phyloP scores from a whole-genome alignment of 2,888 invertebrate genomes.

The Caenorhabditis becei region DNA sequence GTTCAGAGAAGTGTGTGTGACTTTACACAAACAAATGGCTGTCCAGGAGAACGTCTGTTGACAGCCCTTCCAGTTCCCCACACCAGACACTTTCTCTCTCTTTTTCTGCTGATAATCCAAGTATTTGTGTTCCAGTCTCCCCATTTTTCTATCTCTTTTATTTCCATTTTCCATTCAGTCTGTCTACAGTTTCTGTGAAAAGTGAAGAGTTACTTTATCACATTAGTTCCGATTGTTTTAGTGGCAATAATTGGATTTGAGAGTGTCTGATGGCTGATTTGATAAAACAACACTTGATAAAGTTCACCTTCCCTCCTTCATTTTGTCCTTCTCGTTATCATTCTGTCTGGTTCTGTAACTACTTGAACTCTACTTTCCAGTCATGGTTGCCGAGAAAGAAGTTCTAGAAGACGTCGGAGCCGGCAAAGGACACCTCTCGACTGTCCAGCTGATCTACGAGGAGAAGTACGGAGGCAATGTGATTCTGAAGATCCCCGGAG shows the following conservation, averaged over 20 bases:
- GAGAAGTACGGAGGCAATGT: slow-evolving; percentile 40
- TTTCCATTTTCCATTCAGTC: too few relatives aligned
- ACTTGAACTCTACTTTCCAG: too few relatives aligned
- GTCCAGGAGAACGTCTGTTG: not conserved
- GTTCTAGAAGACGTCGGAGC: slow-evolving; percentile 46
- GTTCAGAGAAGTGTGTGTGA: slow-evolving; percentile 1
- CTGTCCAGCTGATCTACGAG: slow-evolving; percentile 19
- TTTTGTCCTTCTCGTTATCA: not conserved
- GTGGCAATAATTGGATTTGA: not conserved
- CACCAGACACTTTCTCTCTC: not conserved
- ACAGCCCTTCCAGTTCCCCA: not conserved
- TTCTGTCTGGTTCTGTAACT: not conserved
- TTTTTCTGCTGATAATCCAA: not conserved
- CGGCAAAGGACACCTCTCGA: slow-evolving; percentile 50
- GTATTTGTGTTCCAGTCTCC: not conserved
- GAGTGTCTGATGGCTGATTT: not conserved
- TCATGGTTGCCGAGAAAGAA: slow-evolving; percentile 8
- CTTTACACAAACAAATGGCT: not conserved
- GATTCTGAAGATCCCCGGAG: slow-evolving; percentile 36
- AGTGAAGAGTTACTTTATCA: too few relatives aligned
- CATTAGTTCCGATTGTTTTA: too few relatives aligned
- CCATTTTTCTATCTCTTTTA: not conserved
- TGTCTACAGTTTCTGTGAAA: not conserved
- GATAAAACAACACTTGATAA: not conserved
- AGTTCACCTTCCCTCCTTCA: not conserved